Evolutionary conservation across 2,113 vertebrate genomes (phyloP), one percentile per base, ranked within the genome.

Genomic region (Lepisosteus osseus): DNA sequence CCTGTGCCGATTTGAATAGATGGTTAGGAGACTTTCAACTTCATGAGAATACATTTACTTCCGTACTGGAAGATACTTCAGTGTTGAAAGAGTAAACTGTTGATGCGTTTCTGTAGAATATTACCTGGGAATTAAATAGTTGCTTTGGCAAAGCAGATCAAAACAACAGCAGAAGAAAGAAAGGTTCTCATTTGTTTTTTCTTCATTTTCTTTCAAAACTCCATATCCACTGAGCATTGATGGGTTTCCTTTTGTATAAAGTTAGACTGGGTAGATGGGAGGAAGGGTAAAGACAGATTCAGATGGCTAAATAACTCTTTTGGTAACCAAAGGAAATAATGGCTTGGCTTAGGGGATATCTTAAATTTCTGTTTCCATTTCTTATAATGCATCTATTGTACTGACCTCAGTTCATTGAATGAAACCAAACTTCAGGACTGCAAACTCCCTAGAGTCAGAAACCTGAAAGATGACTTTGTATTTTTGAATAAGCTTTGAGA

Each of bases 331-430:
- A 89, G 81, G 79, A 89, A 89, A 90, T 92, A 82, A 88, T 79
- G 76, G 77, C 83, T 87, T 62, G 57, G 57, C 47, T 72, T 61
- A 61, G 42, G 71, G 61, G 43, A 74, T 79, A 76, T 86, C 89
- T 92, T 87, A 85, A 80, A 87, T 93, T 92, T 92, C 90, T 83
- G 70, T 73, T 63, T 76, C 80, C 55, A 68, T 81, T 73, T 75
- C 56, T 67, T 73, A 94, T 90, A 95, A 94, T 85, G 84, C 80
- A 67, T 69, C 83, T 86, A 86, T 93, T 97, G 94, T 96, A 94
- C 90, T 85, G 81, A 84, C 84, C 81, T 88, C 68, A 82, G 82
- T 90, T 88, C 83, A 87, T 76, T 85, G 82, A 86, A 70, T 78
- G 80, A 86, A 93, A 87, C 85, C 81, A 72, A 82, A 87, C 85